Conservation (phyloP, 2,888 invertebrate genomes). For the Mylabris sibirica region DNA sequence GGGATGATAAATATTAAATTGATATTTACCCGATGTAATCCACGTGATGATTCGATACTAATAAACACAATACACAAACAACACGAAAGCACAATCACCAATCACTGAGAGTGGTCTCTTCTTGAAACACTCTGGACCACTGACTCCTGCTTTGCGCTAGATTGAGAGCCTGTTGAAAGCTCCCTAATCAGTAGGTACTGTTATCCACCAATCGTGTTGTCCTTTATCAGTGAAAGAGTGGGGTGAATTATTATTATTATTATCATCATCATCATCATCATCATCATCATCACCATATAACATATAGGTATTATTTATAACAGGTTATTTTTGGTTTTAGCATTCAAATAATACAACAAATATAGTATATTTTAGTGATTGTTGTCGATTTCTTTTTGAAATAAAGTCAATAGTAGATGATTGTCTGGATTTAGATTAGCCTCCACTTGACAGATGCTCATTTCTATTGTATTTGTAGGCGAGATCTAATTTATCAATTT, state of each 20-base stretch:
- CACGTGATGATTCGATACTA: slow-evolving; percentile 33
- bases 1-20: slow-evolving; percentile 23
- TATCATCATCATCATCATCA: slow-evolving; percentile 20
- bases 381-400: not conserved
- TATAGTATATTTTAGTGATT: not conserved
- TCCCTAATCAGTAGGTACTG: slow-evolving; percentile 33
- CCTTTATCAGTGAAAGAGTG: slow-evolving; percentile 30
- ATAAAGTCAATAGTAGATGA: not conserved
- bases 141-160: slow-evolving; percentile 36
- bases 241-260: slow-evolving; percentile 28
- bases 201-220: slow-evolving; percentile 36
- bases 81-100: slow-evolving; percentile 33
- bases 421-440: not conserved
- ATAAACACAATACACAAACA: slow-evolving; percentile 29
- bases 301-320: not conserved
- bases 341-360: not conserved
- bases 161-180: slow-evolving; percentile 35
- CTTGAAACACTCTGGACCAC: slow-evolving; percentile 38
- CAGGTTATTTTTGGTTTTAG: not conserved
- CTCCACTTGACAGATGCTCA: slow-evolving; percentile 22
- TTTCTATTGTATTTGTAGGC: slow-evolving; percentile 35
- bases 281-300: too few relatives aligned
- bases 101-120: slow-evolving; percentile 36
- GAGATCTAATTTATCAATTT: slow-evolving; percentile 35
- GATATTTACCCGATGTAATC: slow-evolving; percentile 39